Evolutionary conservation across 2,888 invertebrate genomes (phyloP).

Genomic region (Cryptus armator): DNA sequence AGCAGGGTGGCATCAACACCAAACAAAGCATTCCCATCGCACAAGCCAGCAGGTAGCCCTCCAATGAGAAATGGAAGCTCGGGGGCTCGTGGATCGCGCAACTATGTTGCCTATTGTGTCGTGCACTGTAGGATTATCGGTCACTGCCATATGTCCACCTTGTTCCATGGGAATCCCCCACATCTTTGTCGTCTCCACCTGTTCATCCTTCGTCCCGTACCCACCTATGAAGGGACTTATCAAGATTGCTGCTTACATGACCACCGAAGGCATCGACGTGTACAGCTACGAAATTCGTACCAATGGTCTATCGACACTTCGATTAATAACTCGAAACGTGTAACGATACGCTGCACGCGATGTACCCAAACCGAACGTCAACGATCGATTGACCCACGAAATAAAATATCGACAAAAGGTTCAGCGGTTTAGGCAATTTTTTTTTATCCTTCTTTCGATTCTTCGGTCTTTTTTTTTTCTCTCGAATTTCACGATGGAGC

Average conservation of each 20-base stretch:
- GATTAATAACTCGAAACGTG: constrained; percentile 46
- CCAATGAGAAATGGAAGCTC: constrained; percentile 24
- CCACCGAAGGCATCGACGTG: constrained; percentile 23
- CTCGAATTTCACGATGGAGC: constrained; percentile 23
- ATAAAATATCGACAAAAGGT: constrained; percentile 16
- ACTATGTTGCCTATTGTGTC: constrained; percentile 41
- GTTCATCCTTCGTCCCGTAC: constrained; percentile 26
- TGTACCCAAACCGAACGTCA: neutral
- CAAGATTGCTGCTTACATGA: constrained; percentile 29
- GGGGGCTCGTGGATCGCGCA: constrained; percentile 13
- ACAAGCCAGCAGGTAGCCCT: neutral
- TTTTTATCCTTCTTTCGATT: constrained; percentile 1
- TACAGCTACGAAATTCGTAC: constrained; percentile 9
- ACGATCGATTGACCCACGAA: neutral
- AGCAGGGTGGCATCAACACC: constrained; percentile 14
- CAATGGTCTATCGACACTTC: constrained; percentile 26
- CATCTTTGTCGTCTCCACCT: constrained; percentile 39
- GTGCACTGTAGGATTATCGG: constrained; percentile 49
- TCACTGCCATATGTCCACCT: constrained; percentile 50
- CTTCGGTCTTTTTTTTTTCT: constrained; percentile 10
- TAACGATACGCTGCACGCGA: constrained; percentile 53
- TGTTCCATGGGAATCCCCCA: constrained; percentile 2
- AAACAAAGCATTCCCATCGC: constrained; percentile 32
- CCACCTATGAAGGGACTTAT: neutral
- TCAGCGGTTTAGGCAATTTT: constrained; percentile 18